Conservation (phyloP, 2,888 invertebrate genomes). For the Aelia acuminata region DNA sequence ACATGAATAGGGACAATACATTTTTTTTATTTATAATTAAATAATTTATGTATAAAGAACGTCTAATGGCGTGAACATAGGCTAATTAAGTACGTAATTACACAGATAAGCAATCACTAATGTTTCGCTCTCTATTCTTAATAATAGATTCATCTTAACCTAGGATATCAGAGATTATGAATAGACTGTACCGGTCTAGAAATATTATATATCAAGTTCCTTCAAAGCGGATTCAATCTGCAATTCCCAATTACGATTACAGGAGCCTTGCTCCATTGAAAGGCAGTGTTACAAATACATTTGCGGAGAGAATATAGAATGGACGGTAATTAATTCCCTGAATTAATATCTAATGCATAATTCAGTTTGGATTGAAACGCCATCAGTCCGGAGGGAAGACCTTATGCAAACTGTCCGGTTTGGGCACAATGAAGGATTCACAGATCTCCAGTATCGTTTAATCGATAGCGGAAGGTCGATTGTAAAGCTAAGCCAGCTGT, state of each 20-base stretch:
- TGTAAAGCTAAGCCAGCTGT: neutral
- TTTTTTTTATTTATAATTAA: too few species aligned
- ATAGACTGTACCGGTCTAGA: neutral
- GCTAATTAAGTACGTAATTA: too few species aligned
- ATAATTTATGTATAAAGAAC: too few species aligned
- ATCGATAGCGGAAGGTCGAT: neutral
- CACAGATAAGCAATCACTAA: too few species aligned
- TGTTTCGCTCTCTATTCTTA: neutral
- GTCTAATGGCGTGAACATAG: too few species aligned
- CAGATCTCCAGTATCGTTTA: neutral
- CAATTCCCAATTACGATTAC: neutral
- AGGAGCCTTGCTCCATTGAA: neutral
- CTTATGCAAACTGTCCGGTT: neutral
- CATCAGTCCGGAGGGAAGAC: neutral
- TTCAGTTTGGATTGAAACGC: neutral
- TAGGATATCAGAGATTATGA: neutral
- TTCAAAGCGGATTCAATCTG: neutral
- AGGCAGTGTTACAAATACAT: constrained; percentile 2
- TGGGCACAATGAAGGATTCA: neutral
- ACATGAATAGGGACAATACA: too few species aligned
- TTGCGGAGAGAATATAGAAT: neutral
- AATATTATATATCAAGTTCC: neutral
- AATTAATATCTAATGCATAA: constrained; percentile 13
- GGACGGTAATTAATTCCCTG: neutral
- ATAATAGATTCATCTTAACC: neutral